A percentile compares a stretch with the other conserved stretches of the same genome.
phyloP scores from a whole-genome alignment of 2,113 vertebrate species.

The Microcebus lehilahytsara region DNA sequence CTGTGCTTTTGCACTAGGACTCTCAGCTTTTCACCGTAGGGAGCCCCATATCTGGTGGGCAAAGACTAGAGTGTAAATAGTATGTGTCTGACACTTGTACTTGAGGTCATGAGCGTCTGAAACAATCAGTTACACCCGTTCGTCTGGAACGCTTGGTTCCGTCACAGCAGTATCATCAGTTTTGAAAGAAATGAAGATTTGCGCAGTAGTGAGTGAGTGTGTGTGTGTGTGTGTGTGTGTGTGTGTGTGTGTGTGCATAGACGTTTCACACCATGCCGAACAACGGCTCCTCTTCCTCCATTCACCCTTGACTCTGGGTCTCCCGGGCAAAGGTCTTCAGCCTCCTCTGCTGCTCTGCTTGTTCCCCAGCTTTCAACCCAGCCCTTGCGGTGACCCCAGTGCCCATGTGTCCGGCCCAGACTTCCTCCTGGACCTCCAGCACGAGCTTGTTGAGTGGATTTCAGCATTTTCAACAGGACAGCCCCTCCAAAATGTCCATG shows the following conservation, averaged over 20 bases:
- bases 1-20: neutral
- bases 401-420: neutral
- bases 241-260: too few species aligned
- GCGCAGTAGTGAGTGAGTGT: too few species aligned
- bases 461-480: neutral
- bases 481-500: neutral
- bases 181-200: neutral
- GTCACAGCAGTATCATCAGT: neutral
- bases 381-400: neutral
- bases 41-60: neutral
- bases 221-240: too few species aligned
- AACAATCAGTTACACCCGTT: neutral
- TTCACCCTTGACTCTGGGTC: neutral
- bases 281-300: neutral
- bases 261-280: neutral
- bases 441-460: neutral
- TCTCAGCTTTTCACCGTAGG: neutral
- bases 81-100: neutral
- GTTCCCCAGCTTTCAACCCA: neutral
- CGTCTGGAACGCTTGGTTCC: neutral
- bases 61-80: neutral
- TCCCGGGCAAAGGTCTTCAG: neutral
- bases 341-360: neutral
- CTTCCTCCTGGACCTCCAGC: neutral
- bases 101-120: neutral